Evolutionary conservation across 2,113 vertebrate species (phyloP), one percentile per base, ranked within the genome.

Genomic region (Bucco capensis): DNA sequence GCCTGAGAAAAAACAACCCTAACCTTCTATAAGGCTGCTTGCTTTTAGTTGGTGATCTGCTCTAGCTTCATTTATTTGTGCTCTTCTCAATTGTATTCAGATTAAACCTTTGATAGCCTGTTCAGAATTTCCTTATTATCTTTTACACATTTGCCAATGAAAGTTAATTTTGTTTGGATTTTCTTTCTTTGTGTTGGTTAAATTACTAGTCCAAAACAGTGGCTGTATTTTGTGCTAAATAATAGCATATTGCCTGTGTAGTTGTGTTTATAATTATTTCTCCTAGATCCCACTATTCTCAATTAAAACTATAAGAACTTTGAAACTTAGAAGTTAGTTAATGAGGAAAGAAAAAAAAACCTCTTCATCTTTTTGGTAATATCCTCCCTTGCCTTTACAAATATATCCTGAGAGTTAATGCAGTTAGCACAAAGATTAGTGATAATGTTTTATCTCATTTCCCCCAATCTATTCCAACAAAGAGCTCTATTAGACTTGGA

Each of bases 371-470:
- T 90, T 82, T 53, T 57, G 37, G 18, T 69, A 79, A 93, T 84
- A 76, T 65, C 53, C 27, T 93, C 40, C 31, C 84, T 78, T 84
- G 44, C 37, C 89, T 82, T 94, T 89, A 71, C 54, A 90, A 93
- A 83, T 74, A 88, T 10, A 33, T 44, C 70, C 86, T 69, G 73
- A 74, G 57, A 79, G 57, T 90, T 90, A 87, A 90, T 91, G 83
- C 70, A 76, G 35, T 93, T 89, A 75, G 74, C 46, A 67, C 0
- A 2, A 83, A 85, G 64, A 91, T 89, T 82, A 91, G 82, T 46
- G 54, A 57, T 54, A 85, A 74, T 2, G 64, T 92, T 91, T 93
- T 89, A 79, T 62, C 64, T 94, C 82, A 88, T 95, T 95, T 94
- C 75, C 51, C 62, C 82, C 82, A 77, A 17, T 79, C 71, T 67